Conservation (phyloP, 1,140 invertebrate species). For the Heliconius melpomene region DNA sequence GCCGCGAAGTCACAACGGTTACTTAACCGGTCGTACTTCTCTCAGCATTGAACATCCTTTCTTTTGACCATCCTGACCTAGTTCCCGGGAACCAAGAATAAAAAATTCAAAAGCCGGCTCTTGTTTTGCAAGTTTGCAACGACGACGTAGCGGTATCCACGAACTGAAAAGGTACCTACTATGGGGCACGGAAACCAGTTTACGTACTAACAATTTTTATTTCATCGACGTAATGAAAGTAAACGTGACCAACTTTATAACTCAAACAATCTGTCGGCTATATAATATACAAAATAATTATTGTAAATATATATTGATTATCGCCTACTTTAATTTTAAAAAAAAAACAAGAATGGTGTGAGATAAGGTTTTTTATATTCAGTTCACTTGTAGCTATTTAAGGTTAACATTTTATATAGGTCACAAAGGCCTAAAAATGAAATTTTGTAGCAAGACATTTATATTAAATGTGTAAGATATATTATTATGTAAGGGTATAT, state of each 20-base stretch:
- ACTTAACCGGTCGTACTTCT: background rate
- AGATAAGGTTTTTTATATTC: background rate
- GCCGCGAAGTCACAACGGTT: background rate
- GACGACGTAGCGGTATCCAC: background rate
- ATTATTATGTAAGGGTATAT: background rate
- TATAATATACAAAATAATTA: background rate
- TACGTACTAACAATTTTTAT: background rate
- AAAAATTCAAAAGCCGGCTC: background rate
- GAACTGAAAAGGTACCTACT: background rate
- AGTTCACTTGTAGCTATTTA: background rate
- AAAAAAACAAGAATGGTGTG: background rate
- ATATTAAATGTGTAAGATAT: background rate
- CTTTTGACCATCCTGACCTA: constrained; percentile 16
- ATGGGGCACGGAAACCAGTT: background rate
- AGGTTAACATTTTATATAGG: background rate
- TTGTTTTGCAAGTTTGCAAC: background rate
- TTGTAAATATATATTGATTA: no score
- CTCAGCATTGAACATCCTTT: constrained; percentile 10
- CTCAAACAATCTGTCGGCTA: background rate
- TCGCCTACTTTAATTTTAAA: no score
- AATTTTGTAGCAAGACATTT: no score
- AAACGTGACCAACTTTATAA: background rate
- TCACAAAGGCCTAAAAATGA: no score
- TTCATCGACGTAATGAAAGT: background rate
- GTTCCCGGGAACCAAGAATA: background rate